Percentiles rank a stretch among this genome's conserved stretches.
Evolutionary conservation across 2,797 vertebrate genomes (phyloP).

Genomic region (Nyctalus aviator): DNA sequence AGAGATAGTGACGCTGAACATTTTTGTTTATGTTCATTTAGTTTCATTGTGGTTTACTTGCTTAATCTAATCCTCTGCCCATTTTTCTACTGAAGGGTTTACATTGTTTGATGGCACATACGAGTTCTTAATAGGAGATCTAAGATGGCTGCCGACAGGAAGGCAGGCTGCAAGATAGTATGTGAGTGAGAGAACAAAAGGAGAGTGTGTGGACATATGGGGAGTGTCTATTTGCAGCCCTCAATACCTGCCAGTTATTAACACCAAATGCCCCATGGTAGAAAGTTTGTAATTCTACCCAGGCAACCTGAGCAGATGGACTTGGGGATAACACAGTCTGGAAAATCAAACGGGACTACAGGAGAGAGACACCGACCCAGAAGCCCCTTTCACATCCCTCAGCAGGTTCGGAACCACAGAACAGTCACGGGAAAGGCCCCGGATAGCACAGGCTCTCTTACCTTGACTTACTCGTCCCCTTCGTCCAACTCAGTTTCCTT

Average conservation of each 20-base stretch:
- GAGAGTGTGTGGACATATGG: too few species aligned
- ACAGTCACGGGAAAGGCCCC: background rate
- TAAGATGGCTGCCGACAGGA: too few species aligned
- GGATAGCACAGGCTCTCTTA: constrained; percentile 67
- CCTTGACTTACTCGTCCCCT: constrained; percentile 90
- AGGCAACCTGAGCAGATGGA: background rate
- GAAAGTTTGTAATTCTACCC: background rate
- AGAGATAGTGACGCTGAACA: too few species aligned
- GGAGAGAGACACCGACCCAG: background rate
- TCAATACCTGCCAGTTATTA: background rate
- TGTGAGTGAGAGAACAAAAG: background rate
- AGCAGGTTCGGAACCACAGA: background rate
- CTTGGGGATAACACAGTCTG: background rate
- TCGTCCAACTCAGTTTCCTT: constrained; percentile 99
- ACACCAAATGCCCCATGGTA: background rate
- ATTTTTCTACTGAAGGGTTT: too few species aligned
- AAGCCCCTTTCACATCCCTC: too few species aligned
- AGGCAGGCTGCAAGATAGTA: too few species aligned
- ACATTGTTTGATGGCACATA: too few species aligned
- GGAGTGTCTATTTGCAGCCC: background rate
- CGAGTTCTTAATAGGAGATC: too few species aligned
- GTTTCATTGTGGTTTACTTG: too few species aligned
- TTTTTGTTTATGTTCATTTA: too few species aligned
- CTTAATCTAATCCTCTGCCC: too few species aligned
- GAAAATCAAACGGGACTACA: background rate